A percentile compares a stretch with the other conserved stretches of the same genome.
Conservation (phyloP, 2,888 invertebrate genomes). For the Tillus elongatus region DNA sequence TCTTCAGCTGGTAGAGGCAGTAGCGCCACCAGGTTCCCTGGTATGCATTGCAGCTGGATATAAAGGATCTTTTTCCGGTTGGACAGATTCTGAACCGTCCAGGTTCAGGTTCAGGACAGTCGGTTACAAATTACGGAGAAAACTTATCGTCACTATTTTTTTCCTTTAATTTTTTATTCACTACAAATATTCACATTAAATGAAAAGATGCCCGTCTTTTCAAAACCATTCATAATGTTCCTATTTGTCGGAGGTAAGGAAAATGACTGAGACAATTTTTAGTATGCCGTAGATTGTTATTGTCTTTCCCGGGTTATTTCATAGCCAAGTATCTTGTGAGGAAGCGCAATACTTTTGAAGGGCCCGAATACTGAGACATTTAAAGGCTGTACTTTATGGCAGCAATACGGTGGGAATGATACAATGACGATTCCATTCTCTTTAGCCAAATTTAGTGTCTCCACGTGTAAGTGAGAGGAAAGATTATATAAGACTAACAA, state of each 20-base stretch:
- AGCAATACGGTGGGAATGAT: slow-evolving; percentile 10
- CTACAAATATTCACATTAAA: slow-evolving; percentile 18
- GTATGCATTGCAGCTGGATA: too few relatives aligned
- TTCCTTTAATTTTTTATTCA: too few relatives aligned
- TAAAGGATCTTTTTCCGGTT: too few relatives aligned
- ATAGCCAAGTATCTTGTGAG: slow-evolving; percentile 17
- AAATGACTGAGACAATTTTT: slow-evolving; percentile 12
- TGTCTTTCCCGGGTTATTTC: slow-evolving; percentile 16
- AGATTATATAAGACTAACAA: slow-evolving; percentile 6
- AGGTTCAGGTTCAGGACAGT: neutral
- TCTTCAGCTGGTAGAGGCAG: too few relatives aligned
- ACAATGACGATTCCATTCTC: slow-evolving; percentile 8
- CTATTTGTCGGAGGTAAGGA: slow-evolving; percentile 12
- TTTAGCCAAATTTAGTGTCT: slow-evolving; percentile 6
- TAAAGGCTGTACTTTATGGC: slow-evolving; percentile 16
- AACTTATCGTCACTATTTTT: slow-evolving; percentile 19
- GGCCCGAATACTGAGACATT: slow-evolving; percentile 16
- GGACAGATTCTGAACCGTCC: too few relatives aligned
- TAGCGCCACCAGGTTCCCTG: too few relatives aligned
- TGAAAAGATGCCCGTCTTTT: slow-evolving; percentile 21
- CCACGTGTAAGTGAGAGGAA: slow-evolving; percentile 5
- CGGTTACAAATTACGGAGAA: slow-evolving; percentile 12
- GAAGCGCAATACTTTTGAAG: slow-evolving; percentile 12
- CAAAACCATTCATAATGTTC: slow-evolving; percentile 22
- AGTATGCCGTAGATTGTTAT: slow-evolving; percentile 19